These are phyloP conservation scores for Empidonax alnorum DNA, from an alignment of 2,113 vertebrate genomes.

Conservation along the genomic window DNA sequence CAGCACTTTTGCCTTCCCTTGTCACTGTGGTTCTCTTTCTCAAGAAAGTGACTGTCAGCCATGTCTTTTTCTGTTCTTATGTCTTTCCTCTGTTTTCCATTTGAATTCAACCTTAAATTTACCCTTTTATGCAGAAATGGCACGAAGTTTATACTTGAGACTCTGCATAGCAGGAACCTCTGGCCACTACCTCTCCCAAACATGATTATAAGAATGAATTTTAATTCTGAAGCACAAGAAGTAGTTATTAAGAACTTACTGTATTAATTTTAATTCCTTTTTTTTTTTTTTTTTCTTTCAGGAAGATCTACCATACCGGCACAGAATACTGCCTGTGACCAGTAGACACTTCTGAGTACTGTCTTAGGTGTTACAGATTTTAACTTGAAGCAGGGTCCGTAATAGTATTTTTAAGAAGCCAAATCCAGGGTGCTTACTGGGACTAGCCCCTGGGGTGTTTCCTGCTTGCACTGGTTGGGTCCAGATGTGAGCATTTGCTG, in stretches of 20 bases:
- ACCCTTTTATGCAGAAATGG: neutral
- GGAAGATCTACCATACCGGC: neutral
- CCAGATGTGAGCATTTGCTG: neutral
- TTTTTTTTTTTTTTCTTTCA: neutral
- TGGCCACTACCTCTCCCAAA: neutral
- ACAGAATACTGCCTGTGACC: neutral
- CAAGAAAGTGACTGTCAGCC: neutral
- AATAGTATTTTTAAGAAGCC: neutral
- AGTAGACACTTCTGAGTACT: neutral
- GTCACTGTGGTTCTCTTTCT: slow-evolving; percentile 6
- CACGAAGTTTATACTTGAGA: neutral
- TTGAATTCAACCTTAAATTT: neutral
- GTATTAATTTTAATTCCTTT: neutral
- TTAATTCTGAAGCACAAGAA: neutral
- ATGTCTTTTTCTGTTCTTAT: neutral
- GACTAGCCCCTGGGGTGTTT: neutral
- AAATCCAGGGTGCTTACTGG: neutral
- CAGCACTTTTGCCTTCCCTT: slow-evolving; percentile 40
- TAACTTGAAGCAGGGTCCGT: neutral
- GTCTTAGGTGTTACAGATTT: neutral
- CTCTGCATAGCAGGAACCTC: neutral
- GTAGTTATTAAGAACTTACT: neutral
- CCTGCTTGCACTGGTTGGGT: neutral
- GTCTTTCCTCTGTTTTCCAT: neutral
- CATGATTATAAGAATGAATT: neutral